Evolutionary conservation across 2,888 invertebrate species (phyloP).

Genomic region (Erpobdella octoculata): DNA sequence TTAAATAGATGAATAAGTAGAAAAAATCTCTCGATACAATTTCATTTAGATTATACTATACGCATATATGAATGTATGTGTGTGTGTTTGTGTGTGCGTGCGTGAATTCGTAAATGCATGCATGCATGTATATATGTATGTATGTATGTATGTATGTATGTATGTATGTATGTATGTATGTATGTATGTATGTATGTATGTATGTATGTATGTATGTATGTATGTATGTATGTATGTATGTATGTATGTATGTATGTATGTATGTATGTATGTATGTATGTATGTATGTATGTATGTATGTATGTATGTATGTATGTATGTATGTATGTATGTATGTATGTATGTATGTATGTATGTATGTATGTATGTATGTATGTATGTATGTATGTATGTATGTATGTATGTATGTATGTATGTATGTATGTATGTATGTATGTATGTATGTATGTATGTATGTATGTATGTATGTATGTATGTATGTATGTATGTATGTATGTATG

Average conservation of each 20-base stretch:
- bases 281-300: not conserved
- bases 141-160: slow-evolving; percentile 18
- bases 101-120: no score
- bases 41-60: not conserved
- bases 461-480: no score
- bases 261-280: slow-evolving; percentile 7
- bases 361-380: slow-evolving; percentile 5
- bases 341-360: slow-evolving; percentile 13
- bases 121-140: slow-evolving; percentile 9
- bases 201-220: not conserved
- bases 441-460: no score
- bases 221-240: not conserved
- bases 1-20: no score
- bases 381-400: not conserved
- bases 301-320: slow-evolving; percentile 1
- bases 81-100: no score
- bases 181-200: not conserved
- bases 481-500: no score
- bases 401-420: slow-evolving; percentile 8
- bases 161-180: slow-evolving; percentile 6
- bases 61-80: no score
- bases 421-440: slow-evolving; percentile 6
- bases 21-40: no score
- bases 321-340: slow-evolving; percentile 3
- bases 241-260: slow-evolving; percentile 17